A percentile compares a stretch with the other conserved stretches of the same genome.
phyloP scores from a whole-genome alignment of 35 echinoderm and acorn worm genomes.

The Stichopus chloronotus region DNA sequence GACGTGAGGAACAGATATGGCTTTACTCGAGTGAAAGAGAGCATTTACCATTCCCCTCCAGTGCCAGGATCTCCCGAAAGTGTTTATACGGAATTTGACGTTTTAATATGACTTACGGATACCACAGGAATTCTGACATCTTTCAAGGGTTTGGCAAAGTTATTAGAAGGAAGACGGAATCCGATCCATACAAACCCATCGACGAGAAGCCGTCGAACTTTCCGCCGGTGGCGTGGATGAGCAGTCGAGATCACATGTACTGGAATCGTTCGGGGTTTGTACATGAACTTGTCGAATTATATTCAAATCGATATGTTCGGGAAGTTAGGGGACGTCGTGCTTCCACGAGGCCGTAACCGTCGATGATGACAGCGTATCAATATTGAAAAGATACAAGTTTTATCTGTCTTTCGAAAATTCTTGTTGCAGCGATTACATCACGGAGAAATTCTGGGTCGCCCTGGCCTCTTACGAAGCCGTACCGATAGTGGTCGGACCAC shows the following conservation, averaged over 20 bases:
- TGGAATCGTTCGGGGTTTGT: neutral
- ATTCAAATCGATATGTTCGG: neutral
- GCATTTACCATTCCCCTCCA: neutral
- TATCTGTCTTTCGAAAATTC: conserved; percentile 76
- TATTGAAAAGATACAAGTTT: conserved; percentile 79
- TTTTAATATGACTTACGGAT: neutral
- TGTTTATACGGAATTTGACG: neutral
- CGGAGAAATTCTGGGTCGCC: conserved; percentile 74
- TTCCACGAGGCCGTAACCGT: neutral
- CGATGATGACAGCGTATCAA: conserved; percentile 50
- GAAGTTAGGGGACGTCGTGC: neutral
- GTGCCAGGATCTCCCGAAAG: neutral
- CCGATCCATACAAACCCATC: neutral
- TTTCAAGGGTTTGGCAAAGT: neutral
- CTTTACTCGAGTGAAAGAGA: neutral
- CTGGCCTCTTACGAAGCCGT: conserved; percentile 52
- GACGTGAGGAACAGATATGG: neutral
- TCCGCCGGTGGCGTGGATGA: neutral
- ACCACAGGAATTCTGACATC: neutral
- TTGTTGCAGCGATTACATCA: conserved; percentile 73
- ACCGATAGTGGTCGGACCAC: conserved; percentile 68
- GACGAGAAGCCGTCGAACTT: neutral
- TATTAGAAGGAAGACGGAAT: neutral
- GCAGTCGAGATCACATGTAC: neutral
- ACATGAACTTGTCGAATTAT: neutral